Conservation (phyloP, 2,888 invertebrate species). For the Himalopsyche kuldschensis region DNA sequence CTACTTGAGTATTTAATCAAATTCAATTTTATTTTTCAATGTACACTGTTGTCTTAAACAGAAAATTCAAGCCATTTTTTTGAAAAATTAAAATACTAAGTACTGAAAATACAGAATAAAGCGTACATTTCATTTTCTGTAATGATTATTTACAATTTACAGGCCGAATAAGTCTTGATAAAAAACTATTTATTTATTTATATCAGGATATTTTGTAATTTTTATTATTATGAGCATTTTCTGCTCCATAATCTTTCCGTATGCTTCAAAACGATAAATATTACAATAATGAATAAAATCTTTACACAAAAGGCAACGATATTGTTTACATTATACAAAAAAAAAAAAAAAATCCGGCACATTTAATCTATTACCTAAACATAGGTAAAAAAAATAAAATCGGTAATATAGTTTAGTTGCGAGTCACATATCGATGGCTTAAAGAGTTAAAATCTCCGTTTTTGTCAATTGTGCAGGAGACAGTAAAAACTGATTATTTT, state of each 20-base stretch:
- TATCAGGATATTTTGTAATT: neutral
- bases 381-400: constrained; percentile 12
- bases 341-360: constrained; percentile 14
- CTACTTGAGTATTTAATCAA: constrained; percentile 31
- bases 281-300: constrained; percentile 26
- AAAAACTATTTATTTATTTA: constrained; percentile 12
- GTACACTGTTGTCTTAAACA: constrained; percentile 23
- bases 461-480: no score
- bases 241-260: constrained; percentile 27
- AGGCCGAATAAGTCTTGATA: constrained; percentile 35
- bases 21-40: constrained; percentile 22
- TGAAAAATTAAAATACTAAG: constrained; percentile 36
- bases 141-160: constrained; percentile 40
- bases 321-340: neutral
- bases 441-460: no score
- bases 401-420: no score
- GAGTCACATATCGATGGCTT: no score
- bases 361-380: constrained; percentile 16
- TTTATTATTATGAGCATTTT: constrained; percentile 21
- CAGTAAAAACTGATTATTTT: no score
- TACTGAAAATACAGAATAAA: constrained; percentile 40
- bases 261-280: constrained; percentile 23
- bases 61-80: constrained; percentile 28
- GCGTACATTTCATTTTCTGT: constrained; percentile 35
- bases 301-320: constrained; percentile 33